A percentile compares a stretch with the other conserved stretches of the same genome.
These are phyloP conservation scores for Diplodus sargus DNA, from an alignment of 2,797 vertebrate species.

Conservation along the genomic window DNA sequence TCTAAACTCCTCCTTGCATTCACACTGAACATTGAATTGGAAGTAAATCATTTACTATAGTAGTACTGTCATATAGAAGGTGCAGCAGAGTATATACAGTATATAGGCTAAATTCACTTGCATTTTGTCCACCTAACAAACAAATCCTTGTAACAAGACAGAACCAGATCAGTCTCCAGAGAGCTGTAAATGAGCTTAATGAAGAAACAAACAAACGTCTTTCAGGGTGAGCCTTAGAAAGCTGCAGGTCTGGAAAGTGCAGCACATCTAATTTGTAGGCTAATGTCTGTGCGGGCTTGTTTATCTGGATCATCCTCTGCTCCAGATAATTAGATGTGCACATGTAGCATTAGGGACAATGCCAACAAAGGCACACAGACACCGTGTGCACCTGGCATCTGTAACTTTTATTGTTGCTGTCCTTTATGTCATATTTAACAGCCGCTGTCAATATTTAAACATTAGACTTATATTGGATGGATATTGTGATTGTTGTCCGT, in stretches of 20 bases:
- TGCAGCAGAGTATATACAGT: slow-evolving; percentile 14
- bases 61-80: neutral
- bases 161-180: slow-evolving; percentile 69
- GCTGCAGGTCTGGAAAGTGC: slow-evolving; percentile 69
- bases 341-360: slow-evolving; percentile 48
- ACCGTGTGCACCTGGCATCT: slow-evolving; percentile 51
- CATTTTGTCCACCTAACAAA: slow-evolving; percentile 57
- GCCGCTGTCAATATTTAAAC: slow-evolving; percentile 36
- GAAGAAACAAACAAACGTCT: slow-evolving; percentile 79
- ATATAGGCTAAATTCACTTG: slow-evolving; percentile 30
- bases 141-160: slow-evolving; percentile 58
- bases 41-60: neutral
- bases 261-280: slow-evolving; percentile 81
- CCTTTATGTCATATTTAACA: slow-evolving; percentile 30
- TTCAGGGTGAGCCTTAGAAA: slow-evolving; percentile 67
- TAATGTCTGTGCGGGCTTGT: slow-evolving; percentile 69
- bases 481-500: slow-evolving; percentile 24
- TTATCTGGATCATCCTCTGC: slow-evolving; percentile 78
- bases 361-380: slow-evolving; percentile 48
- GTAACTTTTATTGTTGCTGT: slow-evolving; percentile 54
- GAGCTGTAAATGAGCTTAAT: slow-evolving; percentile 80
- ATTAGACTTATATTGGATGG: slow-evolving; percentile 6
- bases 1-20: neutral
- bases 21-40: neutral
- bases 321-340: slow-evolving; percentile 68